phyloP scores from a whole-genome alignment of 2,797 vertebrate species.

The Sebastes oblongus region DNA sequence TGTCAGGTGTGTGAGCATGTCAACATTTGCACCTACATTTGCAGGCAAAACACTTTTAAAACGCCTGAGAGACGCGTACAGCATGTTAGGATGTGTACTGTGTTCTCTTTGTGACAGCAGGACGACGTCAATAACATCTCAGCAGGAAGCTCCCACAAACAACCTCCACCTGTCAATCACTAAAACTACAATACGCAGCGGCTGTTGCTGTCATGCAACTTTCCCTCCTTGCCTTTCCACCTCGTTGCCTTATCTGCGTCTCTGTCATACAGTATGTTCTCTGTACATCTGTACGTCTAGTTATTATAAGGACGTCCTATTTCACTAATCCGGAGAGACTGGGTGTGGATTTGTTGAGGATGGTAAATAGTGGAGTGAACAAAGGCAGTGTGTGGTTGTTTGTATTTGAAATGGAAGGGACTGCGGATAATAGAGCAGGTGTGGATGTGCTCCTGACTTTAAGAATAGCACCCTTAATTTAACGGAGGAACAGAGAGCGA shows the following conservation, averaged over 20 bases:
- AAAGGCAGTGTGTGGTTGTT: conserved; percentile 35
- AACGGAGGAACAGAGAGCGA: not conserved
- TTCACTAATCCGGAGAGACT: not conserved
- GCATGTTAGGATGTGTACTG: not conserved
- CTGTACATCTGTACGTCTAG: not conserved
- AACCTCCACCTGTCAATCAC: not conserved
- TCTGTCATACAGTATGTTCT: not conserved
- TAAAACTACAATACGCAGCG: conserved; percentile 1
- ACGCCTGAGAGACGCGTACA: conserved; percentile 1
- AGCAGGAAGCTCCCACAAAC: conserved; percentile 10
- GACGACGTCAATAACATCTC: conserved; percentile 3
- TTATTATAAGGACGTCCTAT: not conserved
- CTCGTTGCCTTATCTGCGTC: not conserved
- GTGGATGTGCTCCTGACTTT: conserved; percentile 27
- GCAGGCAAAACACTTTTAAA: conserved; percentile 3
- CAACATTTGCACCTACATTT: conserved; percentile 8
- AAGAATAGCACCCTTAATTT: conserved; percentile 60
- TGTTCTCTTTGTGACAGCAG: not conserved
- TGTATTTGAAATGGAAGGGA: conserved; percentile 43
- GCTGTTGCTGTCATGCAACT: not conserved
- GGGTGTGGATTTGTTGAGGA: not conserved
- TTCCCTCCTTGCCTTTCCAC: not conserved
- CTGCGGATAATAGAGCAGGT: conserved; percentile 11
- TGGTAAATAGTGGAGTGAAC: not conserved
- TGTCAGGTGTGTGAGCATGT: conserved; percentile 29